Percentiles rank a stretch among this genome's conserved stretches.
Evolutionary conservation across 23 tunicate genomes (phyloP).

Genomic region (Ascidia mentula): DNA sequence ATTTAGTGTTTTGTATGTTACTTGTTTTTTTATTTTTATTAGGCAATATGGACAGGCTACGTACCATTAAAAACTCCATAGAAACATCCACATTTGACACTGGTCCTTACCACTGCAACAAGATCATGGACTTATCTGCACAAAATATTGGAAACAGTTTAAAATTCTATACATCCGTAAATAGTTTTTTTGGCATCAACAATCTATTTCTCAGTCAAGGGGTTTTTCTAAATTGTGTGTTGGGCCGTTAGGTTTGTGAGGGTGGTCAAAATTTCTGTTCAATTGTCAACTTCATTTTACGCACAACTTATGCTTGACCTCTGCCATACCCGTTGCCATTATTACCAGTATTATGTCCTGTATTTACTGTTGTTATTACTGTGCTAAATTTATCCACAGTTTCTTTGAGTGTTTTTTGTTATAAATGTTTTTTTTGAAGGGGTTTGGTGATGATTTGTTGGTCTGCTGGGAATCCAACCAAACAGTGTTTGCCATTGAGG

Average conservation of each 20-base stretch:
- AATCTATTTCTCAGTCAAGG: no score
- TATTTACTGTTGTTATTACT: no score
- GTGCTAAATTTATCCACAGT: no score
- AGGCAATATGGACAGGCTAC: background rate
- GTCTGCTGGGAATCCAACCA: slow-evolving; percentile 7
- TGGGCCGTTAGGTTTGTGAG: no score
- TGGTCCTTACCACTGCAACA: background rate
- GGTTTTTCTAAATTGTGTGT: no score
- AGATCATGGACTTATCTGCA: background rate
- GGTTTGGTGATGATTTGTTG: slow-evolving; percentile 13
- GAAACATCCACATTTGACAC: background rate
- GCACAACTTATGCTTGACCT: no score
- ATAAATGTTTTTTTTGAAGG: background rate
- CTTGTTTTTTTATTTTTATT: background rate
- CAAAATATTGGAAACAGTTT: background rate
- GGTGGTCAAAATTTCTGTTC: no score
- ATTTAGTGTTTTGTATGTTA: background rate
- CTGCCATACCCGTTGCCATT: no score
- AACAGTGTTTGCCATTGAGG: background rate
- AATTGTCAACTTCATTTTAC: no score
- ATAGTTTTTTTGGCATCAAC: no score
- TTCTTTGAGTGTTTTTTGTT: no score
- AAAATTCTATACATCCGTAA: background rate
- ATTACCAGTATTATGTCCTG: no score
- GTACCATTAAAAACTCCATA: background rate